A percentile compares a stretch with the other conserved stretches of the same genome.
Evolutionary conservation across 2,888 invertebrate genomes (phyloP).

Genomic region (Rapana venosa): DNA sequence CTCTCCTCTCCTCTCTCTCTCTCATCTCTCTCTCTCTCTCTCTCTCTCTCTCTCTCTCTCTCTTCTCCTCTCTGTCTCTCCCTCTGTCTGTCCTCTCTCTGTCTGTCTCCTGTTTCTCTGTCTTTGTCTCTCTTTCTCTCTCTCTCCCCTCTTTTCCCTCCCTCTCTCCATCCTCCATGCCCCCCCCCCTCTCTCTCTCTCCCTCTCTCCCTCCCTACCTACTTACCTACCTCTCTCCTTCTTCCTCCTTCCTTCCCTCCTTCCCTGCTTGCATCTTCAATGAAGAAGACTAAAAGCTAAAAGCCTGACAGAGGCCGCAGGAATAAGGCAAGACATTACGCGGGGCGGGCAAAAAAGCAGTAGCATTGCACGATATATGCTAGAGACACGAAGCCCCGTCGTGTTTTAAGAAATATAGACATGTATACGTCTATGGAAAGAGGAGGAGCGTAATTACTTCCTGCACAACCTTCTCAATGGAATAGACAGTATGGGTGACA

Average conservation of each 20-base stretch:
- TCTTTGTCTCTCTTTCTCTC: neutral
- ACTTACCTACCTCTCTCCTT: neutral
- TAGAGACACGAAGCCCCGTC: neutral
- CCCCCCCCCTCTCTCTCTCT: neutral
- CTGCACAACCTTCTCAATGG: too few relatives aligned
- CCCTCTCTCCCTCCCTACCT: neutral
- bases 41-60: slow-evolving; percentile 4
- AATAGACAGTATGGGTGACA: too few relatives aligned
- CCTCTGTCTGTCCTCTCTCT: neutral
- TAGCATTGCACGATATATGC: neutral
- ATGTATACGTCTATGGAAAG: neutral
- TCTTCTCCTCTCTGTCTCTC: neutral
- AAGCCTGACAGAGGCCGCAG: neutral
- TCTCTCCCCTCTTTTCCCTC: neutral
- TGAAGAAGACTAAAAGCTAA: too few relatives aligned
- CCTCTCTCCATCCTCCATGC: neutral
- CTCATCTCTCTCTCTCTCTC: too few relatives aligned
- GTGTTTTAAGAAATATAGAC: neutral
- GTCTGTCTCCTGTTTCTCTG: neutral
- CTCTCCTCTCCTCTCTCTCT: too few relatives aligned
- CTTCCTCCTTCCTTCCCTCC: neutral
- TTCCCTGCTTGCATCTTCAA: neutral
- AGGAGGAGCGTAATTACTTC: too few relatives aligned
- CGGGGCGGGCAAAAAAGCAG: neutral
- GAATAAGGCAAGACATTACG: too few relatives aligned